Conservation (phyloP, 2,113 vertebrate genomes). For the Poecilia latipinna region DNA sequence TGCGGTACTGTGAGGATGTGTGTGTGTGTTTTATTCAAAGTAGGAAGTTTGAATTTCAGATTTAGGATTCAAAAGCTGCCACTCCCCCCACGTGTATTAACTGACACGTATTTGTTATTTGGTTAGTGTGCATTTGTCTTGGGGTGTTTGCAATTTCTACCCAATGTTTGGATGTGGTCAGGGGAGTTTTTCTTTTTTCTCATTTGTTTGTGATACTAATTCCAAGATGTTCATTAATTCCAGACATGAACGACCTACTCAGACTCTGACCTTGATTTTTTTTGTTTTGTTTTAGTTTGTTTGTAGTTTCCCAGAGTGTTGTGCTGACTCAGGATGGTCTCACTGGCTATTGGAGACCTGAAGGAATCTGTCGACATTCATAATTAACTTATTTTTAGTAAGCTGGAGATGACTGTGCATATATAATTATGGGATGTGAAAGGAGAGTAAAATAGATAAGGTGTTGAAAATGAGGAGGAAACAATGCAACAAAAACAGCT, state of each 20-base stretch:
- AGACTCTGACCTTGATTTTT: background rate
- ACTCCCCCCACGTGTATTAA: too few relatives aligned
- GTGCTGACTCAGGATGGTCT: conserved; percentile 59
- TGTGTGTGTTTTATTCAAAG: background rate
- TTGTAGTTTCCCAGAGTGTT: conserved; percentile 42
- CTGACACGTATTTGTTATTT: background rate
- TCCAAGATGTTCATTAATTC: conserved; percentile 45
- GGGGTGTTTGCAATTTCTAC: conserved; percentile 36
- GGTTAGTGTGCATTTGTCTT: conserved; percentile 22
- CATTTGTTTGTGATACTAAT: conserved; percentile 11
- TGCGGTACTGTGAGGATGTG: background rate
- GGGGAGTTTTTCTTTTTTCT: background rate
- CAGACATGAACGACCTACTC: conserved; percentile 29
- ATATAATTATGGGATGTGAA: conserved; percentile 6
- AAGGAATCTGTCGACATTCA: conserved; percentile 15
- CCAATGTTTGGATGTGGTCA: conserved; percentile 38
- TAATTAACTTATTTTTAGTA: conserved; percentile 51
- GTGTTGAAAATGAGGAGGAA: conserved; percentile 52
- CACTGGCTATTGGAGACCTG: conserved; percentile 31
- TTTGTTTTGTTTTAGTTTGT: conserved; percentile 12
- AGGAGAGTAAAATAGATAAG: background rate
- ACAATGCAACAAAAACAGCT: conserved; percentile 46
- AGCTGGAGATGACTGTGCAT: conserved; percentile 37
- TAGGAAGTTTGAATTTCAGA: background rate
- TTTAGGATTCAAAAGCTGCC: background rate